Evolutionary conservation across 2,113 vertebrate genomes (phyloP).

Genomic region (Pica pica): DNA sequence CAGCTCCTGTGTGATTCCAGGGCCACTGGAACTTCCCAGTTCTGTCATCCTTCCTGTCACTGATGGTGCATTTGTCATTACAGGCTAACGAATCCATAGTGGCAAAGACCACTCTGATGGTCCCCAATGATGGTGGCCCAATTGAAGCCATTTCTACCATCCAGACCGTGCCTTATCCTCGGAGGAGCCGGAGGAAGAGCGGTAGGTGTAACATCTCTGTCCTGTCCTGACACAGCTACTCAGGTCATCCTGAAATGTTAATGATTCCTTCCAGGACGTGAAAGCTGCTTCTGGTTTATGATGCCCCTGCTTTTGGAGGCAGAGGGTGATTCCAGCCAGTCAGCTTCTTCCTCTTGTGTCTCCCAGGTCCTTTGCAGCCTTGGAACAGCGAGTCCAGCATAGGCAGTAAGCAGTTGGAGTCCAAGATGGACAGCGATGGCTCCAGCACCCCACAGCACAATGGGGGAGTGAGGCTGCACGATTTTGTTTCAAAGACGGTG

Average conservation of each 20-base stretch:
- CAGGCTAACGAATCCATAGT: conserved; percentile 93
- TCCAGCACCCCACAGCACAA: conserved; percentile 80
- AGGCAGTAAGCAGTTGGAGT: conserved; percentile 71
- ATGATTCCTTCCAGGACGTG: not conserved
- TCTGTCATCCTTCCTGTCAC: not conserved
- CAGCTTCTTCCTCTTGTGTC: not conserved
- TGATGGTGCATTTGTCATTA: not conserved
- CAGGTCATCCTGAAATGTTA: rapidly evolving
- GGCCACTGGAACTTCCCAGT: rapidly evolving
- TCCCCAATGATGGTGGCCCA: conserved; percentile 86
- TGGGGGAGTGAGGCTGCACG: conserved; percentile 81
- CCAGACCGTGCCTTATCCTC: conserved; percentile 85
- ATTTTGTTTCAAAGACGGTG: conserved; percentile 96
- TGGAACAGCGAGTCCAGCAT: conserved; percentile 85
- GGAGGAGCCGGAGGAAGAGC: conserved; percentile 82
- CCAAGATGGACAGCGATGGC: conserved; percentile 45
- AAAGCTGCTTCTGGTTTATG: not conserved
- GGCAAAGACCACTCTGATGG: conserved; percentile 90
- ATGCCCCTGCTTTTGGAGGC: not conserved
- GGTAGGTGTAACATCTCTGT: conserved; percentile 59
- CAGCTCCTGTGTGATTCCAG: not conserved
- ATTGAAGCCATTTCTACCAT: conserved; percentile 94
- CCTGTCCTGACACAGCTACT: not conserved
- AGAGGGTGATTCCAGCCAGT: not conserved
- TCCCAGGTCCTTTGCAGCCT: conserved; percentile 78